A percentile compares a stretch with the other conserved stretches of the same genome.
Evolutionary conservation across 2,888 invertebrate genomes (phyloP).

Genomic region (Clepsis dumicolana): DNA sequence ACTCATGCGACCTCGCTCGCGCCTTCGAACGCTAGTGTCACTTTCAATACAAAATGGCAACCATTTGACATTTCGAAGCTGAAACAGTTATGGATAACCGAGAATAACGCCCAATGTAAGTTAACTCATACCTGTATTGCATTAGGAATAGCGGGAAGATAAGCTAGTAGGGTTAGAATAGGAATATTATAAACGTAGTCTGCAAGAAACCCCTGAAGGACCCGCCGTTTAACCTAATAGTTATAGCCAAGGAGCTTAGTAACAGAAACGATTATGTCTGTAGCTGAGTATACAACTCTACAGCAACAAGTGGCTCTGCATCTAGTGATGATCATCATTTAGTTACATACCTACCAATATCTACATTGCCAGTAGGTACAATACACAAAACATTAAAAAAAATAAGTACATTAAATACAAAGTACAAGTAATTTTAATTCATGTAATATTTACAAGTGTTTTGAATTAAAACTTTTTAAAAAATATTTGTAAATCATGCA

Average conservation of each 20-base stretch:
- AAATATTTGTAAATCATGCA: too few species aligned
- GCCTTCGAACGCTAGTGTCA: too few species aligned
- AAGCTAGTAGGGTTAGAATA: neutral
- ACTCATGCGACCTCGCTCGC: too few species aligned
- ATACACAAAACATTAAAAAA: neutral
- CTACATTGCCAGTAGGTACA: neutral
- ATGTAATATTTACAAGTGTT: too few species aligned
- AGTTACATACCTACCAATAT: neutral
- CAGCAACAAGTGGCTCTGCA: slow-evolving; percentile 27
- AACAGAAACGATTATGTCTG: slow-evolving; percentile 34
- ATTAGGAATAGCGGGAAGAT: neutral
- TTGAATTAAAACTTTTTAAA: too few species aligned
- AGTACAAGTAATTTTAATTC: too few species aligned
- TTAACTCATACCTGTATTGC: neutral
- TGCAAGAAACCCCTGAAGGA: slow-evolving; percentile 16
- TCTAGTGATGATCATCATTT: slow-evolving; percentile 4
- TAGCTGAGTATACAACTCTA: slow-evolving; percentile 5
- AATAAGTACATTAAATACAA: too few species aligned
- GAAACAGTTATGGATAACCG: neutral
- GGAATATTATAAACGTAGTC: slow-evolving; percentile 16
- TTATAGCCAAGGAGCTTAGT: slow-evolving; percentile 30
- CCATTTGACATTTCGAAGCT: neutral
- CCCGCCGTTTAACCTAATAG: slow-evolving; percentile 34
- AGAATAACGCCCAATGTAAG: too few species aligned
- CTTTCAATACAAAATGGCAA: too few species aligned